Conservation (phyloP, 2,888 invertebrate species). For the Lasiommata megera region DNA sequence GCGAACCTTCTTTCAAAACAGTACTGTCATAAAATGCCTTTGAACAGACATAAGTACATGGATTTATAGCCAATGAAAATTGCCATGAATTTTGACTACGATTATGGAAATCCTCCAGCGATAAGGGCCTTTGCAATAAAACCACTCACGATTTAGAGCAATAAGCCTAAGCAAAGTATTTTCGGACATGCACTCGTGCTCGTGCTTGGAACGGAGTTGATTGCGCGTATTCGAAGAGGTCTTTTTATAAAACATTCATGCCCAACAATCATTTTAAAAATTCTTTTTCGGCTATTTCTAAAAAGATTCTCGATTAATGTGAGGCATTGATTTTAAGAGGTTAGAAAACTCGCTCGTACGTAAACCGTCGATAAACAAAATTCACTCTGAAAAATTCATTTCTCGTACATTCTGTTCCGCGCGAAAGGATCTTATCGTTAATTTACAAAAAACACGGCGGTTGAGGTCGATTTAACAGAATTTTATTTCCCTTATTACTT, state of each 20-base stretch:
- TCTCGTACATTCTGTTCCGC: neutral
- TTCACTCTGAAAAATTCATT: constrained; percentile 3
- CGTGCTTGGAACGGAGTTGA: constrained; percentile 12
- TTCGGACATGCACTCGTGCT: constrained; percentile 14
- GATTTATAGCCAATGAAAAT: constrained; percentile 13
- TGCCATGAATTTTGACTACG: constrained; percentile 18
- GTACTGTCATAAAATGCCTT: constrained; percentile 10
- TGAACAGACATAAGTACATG: constrained; percentile 5
- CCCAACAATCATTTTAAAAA: constrained; percentile 7
- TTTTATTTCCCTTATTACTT: constrained; percentile 19
- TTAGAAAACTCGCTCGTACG: neutral
- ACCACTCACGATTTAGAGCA: constrained; percentile 19
- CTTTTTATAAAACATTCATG: constrained; percentile 15
- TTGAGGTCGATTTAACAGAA: constrained; percentile 15
- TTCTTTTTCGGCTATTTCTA: constrained; percentile 2
- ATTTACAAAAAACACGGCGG: constrained; percentile 18
- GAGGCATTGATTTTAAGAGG: constrained; percentile 6
- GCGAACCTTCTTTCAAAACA: neutral
- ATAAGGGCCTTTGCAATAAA: constrained; percentile 19
- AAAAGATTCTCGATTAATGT: neutral
- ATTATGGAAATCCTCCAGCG: constrained; percentile 19
- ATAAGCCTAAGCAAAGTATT: constrained; percentile 17
- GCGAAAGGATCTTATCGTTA: constrained; percentile 5
- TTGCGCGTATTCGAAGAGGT: constrained; percentile 14
- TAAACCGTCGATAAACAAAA: constrained; percentile 4